Base-by-base conservation (phyloP, 2,113 vertebrate genomes). In the Penelope pileata region DNA sequence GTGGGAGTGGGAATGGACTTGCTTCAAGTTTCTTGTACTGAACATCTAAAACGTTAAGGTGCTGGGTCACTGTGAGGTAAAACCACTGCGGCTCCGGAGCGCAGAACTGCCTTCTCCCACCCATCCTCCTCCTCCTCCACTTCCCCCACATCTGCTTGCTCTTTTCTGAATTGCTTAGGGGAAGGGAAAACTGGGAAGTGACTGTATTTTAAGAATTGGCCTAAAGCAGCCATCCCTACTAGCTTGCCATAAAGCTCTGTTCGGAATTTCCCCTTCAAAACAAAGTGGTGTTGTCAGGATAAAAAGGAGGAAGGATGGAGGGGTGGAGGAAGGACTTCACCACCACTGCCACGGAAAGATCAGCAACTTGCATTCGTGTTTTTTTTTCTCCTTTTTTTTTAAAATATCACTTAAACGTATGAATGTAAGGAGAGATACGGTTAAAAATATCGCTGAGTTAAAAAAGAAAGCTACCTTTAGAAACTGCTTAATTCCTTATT, bases 1-100 rank as follows among this genome's bases (percentile, higher is more conserved):
- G 29, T 0, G 0, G 3, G 16, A 89, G 42, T 0, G 1, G 48
- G 29, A 64, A 60, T 7, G 0, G 1, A 36, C 16, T 8, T 27
- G 18, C 62, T 6, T 4, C 3, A 4, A 10, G 3, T 17, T 40
- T 66, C 38, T 38, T 9, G 2, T 4, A 2, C 0, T 7, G 12
- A 73, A 8, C 79, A 21, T 29, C n/a, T 38, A 22, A 70, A 50
- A n/a, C 50, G 27, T 9, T 29, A n/a, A 58, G 12, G 4, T 3
- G 12, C 7, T 5, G n/a, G 42, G 38, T 16, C 75, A 60, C 62
- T 29, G 6, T 0, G 2, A 23, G 36, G 64, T 7, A 9, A 74
- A 96, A 83, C 1, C 73, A 60, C 83, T 26, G 72, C 0, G 0
- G 21, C 6, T 1, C 42, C 53, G 80, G 53, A 51, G 64, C 0